phyloP scores from a whole-genome alignment of 2,113 vertebrate genomes.

The Mastomys coucha region DNA sequence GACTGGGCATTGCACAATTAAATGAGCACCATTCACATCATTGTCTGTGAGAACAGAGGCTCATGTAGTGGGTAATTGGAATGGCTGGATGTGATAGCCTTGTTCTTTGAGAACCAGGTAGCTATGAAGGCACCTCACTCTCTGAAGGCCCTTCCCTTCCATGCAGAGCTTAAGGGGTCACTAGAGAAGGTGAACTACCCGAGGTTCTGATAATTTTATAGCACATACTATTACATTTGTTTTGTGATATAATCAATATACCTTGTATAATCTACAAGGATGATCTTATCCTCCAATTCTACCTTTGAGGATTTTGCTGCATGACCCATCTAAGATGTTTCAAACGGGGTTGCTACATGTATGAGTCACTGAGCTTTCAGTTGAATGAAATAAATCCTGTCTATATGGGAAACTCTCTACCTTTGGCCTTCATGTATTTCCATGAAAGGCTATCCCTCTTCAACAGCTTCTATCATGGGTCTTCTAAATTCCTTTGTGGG shows the following conservation, averaged over 20 bases:
- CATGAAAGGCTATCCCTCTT: neutral
- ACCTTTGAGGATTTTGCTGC: slow-evolving; percentile 17
- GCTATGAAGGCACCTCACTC: neutral
- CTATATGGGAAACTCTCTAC: neutral
- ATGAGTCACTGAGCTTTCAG: neutral
- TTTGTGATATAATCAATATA: neutral
- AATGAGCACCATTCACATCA: neutral
- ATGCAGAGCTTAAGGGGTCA: neutral
- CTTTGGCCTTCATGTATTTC: neutral
- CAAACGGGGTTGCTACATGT: neutral
- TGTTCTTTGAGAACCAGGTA: neutral
- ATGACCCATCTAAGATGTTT: neutral
- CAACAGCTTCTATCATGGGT: neutral
- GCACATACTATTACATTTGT: neutral
- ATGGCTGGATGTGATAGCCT: neutral
- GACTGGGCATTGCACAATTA: neutral
- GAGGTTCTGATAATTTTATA: neutral
- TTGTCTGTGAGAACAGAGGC: neutral
- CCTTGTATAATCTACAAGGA: neutral
- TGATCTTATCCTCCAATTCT: neutral
- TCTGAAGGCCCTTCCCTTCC: neutral
- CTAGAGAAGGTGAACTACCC: neutral
- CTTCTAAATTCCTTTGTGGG: neutral
- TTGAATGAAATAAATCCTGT: neutral
- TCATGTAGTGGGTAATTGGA: neutral